Evolutionary conservation across 2,113 vertebrate genomes (phyloP).

Genomic region (Notothenia coriiceps): DNA sequence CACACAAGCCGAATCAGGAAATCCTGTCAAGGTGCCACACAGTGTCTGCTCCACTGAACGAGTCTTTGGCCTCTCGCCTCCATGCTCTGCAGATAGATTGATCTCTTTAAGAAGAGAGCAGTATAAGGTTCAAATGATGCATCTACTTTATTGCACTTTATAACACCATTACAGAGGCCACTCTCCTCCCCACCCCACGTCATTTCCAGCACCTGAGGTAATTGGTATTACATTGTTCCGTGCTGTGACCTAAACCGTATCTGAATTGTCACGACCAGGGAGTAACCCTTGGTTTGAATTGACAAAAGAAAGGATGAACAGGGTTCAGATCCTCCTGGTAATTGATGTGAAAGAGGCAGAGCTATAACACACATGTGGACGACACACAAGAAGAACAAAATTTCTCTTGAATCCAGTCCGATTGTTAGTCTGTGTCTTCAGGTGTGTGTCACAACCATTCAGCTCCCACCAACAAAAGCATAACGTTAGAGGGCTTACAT

Average conservation of each 20-base stretch:
- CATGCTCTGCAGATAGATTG: slow-evolving; percentile 33
- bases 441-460: slow-evolving; percentile 49
- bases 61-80: slow-evolving; percentile 48
- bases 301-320: too few relatives aligned
- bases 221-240: too few relatives aligned
- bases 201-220: too few relatives aligned
- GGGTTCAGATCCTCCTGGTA: too few relatives aligned
- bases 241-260: too few relatives aligned
- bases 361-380: slow-evolving; percentile 28
- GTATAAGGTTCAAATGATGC: too few relatives aligned
- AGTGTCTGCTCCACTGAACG: slow-evolving; percentile 55
- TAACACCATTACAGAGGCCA: too few relatives aligned
- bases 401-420: slow-evolving; percentile 24
- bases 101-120: neutral
- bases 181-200: too few relatives aligned
- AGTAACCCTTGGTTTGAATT: too few relatives aligned
- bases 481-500: slow-evolving; percentile 15
- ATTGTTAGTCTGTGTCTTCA: slow-evolving; percentile 34
- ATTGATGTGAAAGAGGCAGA: too few relatives aligned
- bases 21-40: slow-evolving; percentile 37
- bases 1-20: slow-evolving; percentile 16
- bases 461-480: slow-evolving; percentile 14
- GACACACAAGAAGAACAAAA: neutral
- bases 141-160: too few relatives aligned
- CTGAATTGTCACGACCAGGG: too few relatives aligned